phyloP scores from a whole-genome alignment of 2,113 vertebrate species.

The Anoplopoma fimbria region DNA sequence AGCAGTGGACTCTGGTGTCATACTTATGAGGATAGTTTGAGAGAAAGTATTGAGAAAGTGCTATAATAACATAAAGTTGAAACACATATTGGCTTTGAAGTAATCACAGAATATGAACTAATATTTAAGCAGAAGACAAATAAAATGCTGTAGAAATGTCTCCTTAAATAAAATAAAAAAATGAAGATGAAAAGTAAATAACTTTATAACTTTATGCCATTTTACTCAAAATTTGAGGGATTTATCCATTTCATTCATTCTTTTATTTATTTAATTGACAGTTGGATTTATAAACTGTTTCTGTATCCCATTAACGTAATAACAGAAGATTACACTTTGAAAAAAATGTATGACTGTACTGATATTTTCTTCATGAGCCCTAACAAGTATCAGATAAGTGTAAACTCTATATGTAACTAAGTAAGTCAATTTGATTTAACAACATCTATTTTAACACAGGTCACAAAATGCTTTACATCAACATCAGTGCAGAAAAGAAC shows the following conservation, averaged over 20 bases:
- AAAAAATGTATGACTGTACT: too few species aligned
- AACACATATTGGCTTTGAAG: not conserved
- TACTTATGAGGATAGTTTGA: not conserved
- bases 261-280: too few species aligned
- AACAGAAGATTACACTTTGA: too few species aligned
- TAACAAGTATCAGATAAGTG: too few species aligned
- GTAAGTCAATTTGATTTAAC: not conserved
- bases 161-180: not conserved
- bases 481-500: not conserved
- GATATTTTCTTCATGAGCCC: too few species aligned
- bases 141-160: not conserved
- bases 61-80: not conserved
- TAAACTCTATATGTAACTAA: not conserved
- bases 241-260: too few species aligned
- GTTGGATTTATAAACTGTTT: too few species aligned
- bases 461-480: not conserved
- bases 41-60: not conserved
- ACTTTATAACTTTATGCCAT: too few species aligned
- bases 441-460: not conserved
- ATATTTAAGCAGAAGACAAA: not conserved
- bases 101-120: not conserved
- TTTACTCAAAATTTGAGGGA: too few species aligned
- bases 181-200: not conserved
- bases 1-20: not conserved
- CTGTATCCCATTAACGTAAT: too few species aligned